A percentile compares a stretch with the other conserved stretches of the same genome.
These are phyloP conservation scores for Cydia strobilella DNA, from an alignment of 1,140 invertebrate genomes.

Conservation along the genomic window DNA sequence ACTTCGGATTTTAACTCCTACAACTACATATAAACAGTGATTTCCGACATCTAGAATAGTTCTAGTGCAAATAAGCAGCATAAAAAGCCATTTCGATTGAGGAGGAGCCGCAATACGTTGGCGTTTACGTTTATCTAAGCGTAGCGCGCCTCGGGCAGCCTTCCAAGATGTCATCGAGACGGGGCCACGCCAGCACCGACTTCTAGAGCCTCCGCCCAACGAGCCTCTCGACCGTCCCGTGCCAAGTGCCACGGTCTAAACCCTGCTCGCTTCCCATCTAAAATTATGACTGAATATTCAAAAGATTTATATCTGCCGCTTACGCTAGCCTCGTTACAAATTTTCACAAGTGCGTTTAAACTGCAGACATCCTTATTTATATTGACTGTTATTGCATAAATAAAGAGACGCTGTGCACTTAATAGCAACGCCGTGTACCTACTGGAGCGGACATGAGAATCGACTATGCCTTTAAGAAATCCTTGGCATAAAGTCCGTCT, in stretches of 20 bases:
- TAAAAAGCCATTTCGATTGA: conserved; percentile 34
- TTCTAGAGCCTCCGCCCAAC: conserved; percentile 51
- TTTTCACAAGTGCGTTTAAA: not conserved
- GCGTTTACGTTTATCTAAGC: conserved; percentile 67
- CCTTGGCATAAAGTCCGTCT: conserved; percentile 17
- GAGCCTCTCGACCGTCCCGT: conserved; percentile 53
- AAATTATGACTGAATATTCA: conserved; percentile 27
- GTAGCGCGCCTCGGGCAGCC: conserved; percentile 68
- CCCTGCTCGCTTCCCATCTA: conserved; percentile 27
- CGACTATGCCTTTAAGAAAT: conserved; percentile 26
- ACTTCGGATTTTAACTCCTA: not conserved
- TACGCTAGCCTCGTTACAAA: conserved; percentile 11
- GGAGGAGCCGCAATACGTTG: conserved; percentile 50
- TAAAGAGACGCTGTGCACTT: conserved; percentile 10
- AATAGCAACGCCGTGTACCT: conserved; percentile 5
- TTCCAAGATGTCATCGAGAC: conserved; percentile 62
- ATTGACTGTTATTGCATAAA: conserved; percentile 18
- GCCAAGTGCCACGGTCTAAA: conserved; percentile 51
- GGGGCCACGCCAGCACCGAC: conserved; percentile 42
- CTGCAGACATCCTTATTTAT: conserved; percentile 1
- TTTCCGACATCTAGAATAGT: not conserved
- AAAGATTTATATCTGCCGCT: not conserved
- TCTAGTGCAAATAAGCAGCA: not conserved
- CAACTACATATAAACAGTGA: not conserved
- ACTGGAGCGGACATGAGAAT: conserved; percentile 27